Conservation (phyloP, 2,888 invertebrate species). For the Euspilapteryx auroguttella region DNA sequence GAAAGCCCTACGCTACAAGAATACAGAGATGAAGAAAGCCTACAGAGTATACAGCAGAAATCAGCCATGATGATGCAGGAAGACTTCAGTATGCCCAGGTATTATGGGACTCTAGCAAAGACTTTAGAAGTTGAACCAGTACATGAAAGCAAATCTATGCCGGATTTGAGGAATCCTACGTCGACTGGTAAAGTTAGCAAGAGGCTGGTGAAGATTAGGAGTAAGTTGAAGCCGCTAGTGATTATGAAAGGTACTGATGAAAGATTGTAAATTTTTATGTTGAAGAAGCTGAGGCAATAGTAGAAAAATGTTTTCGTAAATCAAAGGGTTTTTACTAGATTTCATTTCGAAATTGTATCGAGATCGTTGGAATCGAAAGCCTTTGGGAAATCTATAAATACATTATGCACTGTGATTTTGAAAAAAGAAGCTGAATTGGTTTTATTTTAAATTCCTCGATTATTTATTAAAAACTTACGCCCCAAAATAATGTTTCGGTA, state of each 20-base stretch:
- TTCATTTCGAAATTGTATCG: no score
- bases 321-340: no score
- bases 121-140: conserved; percentile 22
- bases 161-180: conserved; percentile 34
- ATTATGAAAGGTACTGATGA: conserved; percentile 50
- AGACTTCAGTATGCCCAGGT: conserved; percentile 66
- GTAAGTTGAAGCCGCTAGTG: conserved; percentile 43
- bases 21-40: conserved; percentile 41
- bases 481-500: no score
- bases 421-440: no score
- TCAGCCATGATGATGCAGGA: conserved; percentile 49
- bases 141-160: conserved; percentile 53
- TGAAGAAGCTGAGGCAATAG: no score
- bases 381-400: no score
- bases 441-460: no score
- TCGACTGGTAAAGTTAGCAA: conserved; percentile 38
- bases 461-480: no score
- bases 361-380: no score
- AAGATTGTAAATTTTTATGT: conserved; percentile 15
- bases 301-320: no score
- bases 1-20: conserved; percentile 35
- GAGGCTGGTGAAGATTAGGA: conserved; percentile 40
- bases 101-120: conserved; percentile 49
- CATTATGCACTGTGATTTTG: no score
- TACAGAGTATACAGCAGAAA: conserved; percentile 54